Percentiles rank a stretch among this genome's conserved stretches.
Conservation (phyloP, 2,113 vertebrate genomes). For the Cinclus cinclus region DNA sequence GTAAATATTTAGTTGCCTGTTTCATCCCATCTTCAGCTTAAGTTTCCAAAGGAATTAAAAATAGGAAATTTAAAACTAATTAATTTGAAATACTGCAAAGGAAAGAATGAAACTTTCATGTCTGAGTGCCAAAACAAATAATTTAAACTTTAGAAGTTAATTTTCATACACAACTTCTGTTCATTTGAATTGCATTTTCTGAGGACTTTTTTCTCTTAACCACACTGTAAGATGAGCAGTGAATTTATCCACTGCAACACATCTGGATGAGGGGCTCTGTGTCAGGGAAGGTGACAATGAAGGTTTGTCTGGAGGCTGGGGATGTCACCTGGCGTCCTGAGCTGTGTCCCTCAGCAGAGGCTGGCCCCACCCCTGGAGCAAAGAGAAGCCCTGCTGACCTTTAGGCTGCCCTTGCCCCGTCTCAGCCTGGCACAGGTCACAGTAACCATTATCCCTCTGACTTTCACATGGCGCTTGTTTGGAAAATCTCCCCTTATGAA, state of each 20-base stretch:
- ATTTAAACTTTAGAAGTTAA: neutral
- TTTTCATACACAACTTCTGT: neutral
- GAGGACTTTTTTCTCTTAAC: neutral
- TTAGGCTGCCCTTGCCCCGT: neutral
- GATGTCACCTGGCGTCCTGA: neutral
- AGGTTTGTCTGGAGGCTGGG: neutral
- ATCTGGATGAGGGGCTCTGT: neutral
- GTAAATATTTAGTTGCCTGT: neutral
- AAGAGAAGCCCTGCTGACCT: neutral
- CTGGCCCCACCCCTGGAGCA: neutral
- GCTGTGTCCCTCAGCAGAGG: neutral
- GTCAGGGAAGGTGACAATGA: accelerated
- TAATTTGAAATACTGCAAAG: neutral
- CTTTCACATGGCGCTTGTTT: accelerated
- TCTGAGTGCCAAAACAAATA: neutral
- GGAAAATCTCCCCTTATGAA: neutral
- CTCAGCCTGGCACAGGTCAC: neutral
- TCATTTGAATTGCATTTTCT: neutral
- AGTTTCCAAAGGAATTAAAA: neutral
- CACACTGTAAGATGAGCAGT: neutral
- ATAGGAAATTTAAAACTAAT: neutral
- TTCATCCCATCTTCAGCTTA: neutral
- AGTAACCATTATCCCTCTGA: neutral
- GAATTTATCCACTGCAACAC: neutral
- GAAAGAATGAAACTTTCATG: neutral